Evolutionary conservation across 2,888 invertebrate genomes (phyloP), one percentile per base, ranked within the genome.

Genomic region (Orgyia antiqua): DNA sequence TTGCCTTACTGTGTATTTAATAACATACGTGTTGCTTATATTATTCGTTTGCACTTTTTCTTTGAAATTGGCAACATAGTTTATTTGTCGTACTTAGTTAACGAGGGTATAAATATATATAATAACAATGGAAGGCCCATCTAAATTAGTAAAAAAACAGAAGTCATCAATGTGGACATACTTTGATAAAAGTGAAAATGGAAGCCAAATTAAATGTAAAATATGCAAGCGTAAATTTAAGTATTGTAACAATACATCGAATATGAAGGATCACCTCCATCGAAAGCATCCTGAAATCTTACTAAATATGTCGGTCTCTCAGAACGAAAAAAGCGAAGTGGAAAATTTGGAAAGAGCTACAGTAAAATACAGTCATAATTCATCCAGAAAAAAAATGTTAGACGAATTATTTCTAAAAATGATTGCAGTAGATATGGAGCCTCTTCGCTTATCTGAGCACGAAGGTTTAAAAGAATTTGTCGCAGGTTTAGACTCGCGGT

Each of bases 381-480:
- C 20, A 3, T n/a, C 20, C 3, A 20, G 29, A 27, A 32, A 32
- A 13, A 29, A 29, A 13, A 13, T 13, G 20, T n/a, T 27, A 24
- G 29, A 37, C 15, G 10, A 24, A 11, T 29, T 37, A 13, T 37
- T 37, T 33, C 18, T 24, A 11, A 23, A 33, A 33, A 33, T 37
- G 33, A 32, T 36, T 27, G 32, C 36, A 5, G 13, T 32, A 8
- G n/a, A n/a, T n/a, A n/a, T n/a, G n/a, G n/a, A n/a, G n/a, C n/a
- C n/a, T n/a, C n/a, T 36, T 10, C n/a, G 31, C 3, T 11, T 36
- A 10, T 28, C 36, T n/a, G 36, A 36, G 13, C 31, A n/a, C 9
- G 26, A 36, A 27, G 36, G 36, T 12, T n/a, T 36, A 6, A 36
- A 32, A 29, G 32, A 25, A 26, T 36, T 36, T 11, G 32, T 36